phyloP scores from a whole-genome alignment of 2,113 vertebrate species.

The Thamnophis sirtalis region DNA sequence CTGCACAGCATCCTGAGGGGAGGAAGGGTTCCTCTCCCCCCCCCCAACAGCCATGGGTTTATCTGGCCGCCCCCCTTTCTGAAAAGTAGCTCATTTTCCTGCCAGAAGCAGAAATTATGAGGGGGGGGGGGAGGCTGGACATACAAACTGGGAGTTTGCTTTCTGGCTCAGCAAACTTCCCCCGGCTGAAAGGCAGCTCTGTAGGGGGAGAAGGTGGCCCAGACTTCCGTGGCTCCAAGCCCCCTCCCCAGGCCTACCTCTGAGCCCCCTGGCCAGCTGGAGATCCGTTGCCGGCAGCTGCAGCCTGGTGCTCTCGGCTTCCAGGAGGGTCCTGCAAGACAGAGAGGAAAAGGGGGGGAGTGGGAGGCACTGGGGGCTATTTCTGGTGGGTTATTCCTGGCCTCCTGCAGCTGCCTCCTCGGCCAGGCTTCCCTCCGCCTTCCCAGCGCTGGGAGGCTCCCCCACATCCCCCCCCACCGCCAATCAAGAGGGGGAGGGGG shows the following conservation, averaged over 20 bases:
- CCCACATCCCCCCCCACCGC: background rate
- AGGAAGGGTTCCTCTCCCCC: background rate
- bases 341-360: background rate
- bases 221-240: background rate
- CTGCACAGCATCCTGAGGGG: background rate
- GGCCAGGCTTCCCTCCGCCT: background rate
- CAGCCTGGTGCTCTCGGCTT: constrained; percentile 69
- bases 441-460: background rate
- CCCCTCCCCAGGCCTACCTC: constrained; percentile 53
- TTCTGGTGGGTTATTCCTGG: background rate
- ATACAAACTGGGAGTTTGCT: background rate
- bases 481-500: background rate
- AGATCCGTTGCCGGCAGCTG: constrained; percentile 41
- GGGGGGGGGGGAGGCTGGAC: too few species aligned
- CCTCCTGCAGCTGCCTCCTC: background rate
- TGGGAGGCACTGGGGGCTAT: background rate
- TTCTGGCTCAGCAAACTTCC: background rate
- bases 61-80: background rate
- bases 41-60: background rate
- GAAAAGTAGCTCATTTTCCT: background rate
- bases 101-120: background rate
- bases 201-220: background rate
- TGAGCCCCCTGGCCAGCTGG: constrained; percentile 37
- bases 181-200: background rate
- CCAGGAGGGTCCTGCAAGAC: constrained; percentile 66